These are phyloP conservation scores for Cyanistes caeruleus DNA, from an alignment of 2,113 vertebrate species.

Conservation along the genomic window DNA sequence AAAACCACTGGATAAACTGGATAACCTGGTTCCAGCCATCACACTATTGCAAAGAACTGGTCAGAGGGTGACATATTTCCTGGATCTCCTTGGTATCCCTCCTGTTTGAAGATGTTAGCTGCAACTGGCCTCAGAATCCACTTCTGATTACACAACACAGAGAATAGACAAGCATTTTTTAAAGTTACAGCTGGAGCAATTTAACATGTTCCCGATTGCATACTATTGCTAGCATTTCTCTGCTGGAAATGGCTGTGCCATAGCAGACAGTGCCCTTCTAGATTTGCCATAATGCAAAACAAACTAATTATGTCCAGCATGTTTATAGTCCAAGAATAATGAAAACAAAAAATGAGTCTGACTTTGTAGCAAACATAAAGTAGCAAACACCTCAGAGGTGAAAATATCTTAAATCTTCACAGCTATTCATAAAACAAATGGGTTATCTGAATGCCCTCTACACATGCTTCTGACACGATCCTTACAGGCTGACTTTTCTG, in stretches of 20 bases:
- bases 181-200: neutral
- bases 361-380: neutral
- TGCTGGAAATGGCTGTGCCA: neutral
- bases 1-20: neutral
- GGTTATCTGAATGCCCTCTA: neutral
- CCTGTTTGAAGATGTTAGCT: neutral
- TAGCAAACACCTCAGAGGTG: neutral
- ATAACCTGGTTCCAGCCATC: neutral
- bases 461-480: neutral
- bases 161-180: neutral
- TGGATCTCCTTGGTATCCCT: neutral
- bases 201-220: rapidly evolving
- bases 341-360: neutral
- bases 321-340: neutral
- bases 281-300: neutral
- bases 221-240: neutral
- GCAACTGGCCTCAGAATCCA: neutral
- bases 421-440: neutral
- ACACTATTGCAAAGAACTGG: neutral
- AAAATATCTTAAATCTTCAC: neutral
- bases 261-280: neutral
- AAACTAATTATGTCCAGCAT: neutral
- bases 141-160: neutral
- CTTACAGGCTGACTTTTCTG: neutral
- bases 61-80: neutral